phyloP scores from a whole-genome alignment of 2,888 invertebrate genomes.

The Idaea aversata region DNA sequence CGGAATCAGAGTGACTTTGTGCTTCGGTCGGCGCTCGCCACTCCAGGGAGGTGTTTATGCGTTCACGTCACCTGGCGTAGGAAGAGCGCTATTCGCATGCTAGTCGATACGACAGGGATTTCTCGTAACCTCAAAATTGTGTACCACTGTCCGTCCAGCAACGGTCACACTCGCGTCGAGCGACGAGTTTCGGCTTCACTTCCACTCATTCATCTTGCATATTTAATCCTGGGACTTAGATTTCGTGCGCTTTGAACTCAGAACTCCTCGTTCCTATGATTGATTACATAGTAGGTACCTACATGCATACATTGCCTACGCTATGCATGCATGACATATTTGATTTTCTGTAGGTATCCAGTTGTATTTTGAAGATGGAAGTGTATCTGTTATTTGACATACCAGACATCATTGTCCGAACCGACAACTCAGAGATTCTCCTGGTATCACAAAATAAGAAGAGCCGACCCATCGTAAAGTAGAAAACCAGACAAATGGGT shows the following conservation, averaged over 20 bases:
- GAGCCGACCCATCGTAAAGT: too few relatives aligned
- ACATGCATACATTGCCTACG: not conserved
- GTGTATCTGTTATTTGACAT: too few relatives aligned
- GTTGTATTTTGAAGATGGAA: too few relatives aligned
- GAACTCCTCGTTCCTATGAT: not conserved
- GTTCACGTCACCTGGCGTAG: slow-evolving; percentile 43
- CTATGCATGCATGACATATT: not conserved
- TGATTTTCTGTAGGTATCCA: not conserved
- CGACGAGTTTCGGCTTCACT: not conserved
- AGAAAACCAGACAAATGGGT: too few relatives aligned
- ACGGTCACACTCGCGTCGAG: not conserved
- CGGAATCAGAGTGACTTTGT: slow-evolving; percentile 75
- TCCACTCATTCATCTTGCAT: not conserved
- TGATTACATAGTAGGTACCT: not conserved
- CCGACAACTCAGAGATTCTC: too few relatives aligned
- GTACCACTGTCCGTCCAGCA: not conserved
- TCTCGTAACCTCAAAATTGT: too few relatives aligned
- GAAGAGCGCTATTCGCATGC: not conserved
- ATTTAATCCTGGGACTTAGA: not conserved
- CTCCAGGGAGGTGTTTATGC: slow-evolving; percentile 54
- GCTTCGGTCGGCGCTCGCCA: slow-evolving; percentile 46
- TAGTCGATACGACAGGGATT: not conserved
- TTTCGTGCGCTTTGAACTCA: not conserved
- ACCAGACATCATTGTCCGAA: too few relatives aligned
- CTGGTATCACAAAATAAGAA: too few relatives aligned